phyloP scores from a whole-genome alignment of 2,113 vertebrate species.

The Cyanistes caeruleus region DNA sequence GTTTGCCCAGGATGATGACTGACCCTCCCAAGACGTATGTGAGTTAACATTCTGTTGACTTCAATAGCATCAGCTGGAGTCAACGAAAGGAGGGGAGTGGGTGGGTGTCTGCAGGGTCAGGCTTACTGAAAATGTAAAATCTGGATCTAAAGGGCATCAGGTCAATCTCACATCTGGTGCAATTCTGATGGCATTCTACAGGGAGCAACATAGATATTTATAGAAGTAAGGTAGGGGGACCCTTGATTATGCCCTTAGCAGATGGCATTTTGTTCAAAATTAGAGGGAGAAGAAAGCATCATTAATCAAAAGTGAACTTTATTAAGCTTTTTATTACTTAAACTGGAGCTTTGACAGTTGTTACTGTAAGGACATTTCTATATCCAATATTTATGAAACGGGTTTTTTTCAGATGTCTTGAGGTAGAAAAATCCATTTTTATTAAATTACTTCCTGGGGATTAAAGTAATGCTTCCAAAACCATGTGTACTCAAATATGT shows the following conservation, averaged over 20 bases:
- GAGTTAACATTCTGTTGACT: accelerated
- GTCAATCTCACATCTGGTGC: neutral
- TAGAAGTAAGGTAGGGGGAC: neutral
- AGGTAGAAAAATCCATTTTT: slow-evolving; percentile 22
- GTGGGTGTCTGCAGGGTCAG: neutral
- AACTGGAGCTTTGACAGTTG: neutral
- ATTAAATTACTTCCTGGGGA: slow-evolving; percentile 10
- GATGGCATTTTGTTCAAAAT: neutral
- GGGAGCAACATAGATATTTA: neutral
- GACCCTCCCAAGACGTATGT: accelerated
- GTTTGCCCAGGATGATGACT: accelerated
- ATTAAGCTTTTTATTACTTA: neutral
- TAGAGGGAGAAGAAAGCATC: neutral
- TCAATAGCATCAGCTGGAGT: neutral
- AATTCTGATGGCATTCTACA: neutral
- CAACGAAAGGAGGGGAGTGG: neutral
- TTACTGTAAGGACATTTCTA: neutral
- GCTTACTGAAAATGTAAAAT: neutral
- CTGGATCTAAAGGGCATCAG: neutral
- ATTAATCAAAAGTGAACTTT: slow-evolving; percentile 10
- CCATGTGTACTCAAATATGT: neutral
- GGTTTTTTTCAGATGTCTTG: neutral
- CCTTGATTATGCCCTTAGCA: neutral
- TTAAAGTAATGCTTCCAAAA: slow-evolving; percentile 25
- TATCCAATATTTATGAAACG: neutral